Conservation (phyloP, 2,797 vertebrate species). For the Pyrocephalus nanus region DNA sequence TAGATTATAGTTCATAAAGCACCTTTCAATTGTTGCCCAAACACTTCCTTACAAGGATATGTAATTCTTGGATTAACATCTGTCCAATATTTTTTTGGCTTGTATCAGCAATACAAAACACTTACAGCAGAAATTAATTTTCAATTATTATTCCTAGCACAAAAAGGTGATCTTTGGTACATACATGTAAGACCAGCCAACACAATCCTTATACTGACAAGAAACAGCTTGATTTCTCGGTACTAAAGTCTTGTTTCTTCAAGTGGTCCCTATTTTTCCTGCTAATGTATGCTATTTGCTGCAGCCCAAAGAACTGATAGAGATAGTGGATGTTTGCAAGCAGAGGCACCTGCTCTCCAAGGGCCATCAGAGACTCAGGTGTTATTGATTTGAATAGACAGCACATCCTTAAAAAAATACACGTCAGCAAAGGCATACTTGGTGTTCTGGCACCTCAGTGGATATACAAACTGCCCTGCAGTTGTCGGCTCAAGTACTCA, state of each 20-base stretch:
- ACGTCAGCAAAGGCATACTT: not conserved
- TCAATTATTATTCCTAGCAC: not conserved
- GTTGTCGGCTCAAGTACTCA: not conserved
- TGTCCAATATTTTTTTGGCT: not conserved
- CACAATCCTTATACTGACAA: not conserved
- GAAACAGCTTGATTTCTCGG: not conserved
- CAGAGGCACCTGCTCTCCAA: not conserved
- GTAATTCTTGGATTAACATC: not conserved
- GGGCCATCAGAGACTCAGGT: not conserved
- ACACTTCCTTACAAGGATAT: not conserved
- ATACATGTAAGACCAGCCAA: not conserved
- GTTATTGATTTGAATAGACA: not conserved
- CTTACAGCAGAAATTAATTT: not conserved
- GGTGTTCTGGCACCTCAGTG: rapidly evolving
- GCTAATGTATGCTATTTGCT: not conserved
- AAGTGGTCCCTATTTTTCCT: not conserved
- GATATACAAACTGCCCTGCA: not conserved
- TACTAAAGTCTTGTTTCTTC: not conserved
- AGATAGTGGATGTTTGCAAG: not conserved
- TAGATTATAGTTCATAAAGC: not conserved
- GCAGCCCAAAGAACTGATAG: not conserved
- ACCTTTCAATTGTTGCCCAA: not conserved
- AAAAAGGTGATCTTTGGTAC: not conserved
- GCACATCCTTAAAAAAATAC: not conserved
- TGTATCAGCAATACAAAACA: not conserved